A percentile compares a stretch with the other conserved stretches of the same genome.
These are phyloP conservation scores for Heteractis magnifica DNA, from an alignment of 92 coral and sea anemone species.

Conservation along the genomic window DNA sequence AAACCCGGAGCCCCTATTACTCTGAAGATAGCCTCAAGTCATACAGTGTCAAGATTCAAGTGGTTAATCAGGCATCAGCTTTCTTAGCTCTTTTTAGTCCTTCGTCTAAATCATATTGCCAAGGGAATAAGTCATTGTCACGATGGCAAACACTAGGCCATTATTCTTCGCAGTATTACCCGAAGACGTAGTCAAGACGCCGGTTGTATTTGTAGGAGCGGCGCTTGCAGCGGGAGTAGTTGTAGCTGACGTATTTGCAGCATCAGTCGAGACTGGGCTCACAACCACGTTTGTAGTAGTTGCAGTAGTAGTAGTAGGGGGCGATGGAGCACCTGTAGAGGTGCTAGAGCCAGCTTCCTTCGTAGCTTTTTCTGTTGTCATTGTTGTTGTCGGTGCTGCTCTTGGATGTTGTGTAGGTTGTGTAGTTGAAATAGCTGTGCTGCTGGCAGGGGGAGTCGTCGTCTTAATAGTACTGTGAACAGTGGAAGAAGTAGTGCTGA, in stretches of 20 bases:
- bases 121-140: not conserved
- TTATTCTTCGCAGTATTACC: not conserved
- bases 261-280: not conserved
- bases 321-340: not conserved
- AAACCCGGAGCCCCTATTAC: not conserved
- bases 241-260: not conserved
- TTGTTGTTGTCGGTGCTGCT: not conserved
- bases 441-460: not conserved
- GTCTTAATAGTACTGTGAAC: not conserved
- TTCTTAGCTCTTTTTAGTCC: not conserved
- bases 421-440: not conserved
- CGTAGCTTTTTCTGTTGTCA: not conserved
- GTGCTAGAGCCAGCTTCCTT: not conserved
- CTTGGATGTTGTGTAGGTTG: not conserved
- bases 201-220: not conserved
- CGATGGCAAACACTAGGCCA: not conserved
- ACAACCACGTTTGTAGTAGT: not conserved
- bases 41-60: not conserved
- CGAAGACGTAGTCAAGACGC: not conserved
- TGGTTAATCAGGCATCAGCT: not conserved
- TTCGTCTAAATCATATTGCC: not conserved
- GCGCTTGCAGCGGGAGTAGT: not conserved
- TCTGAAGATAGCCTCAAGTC: not conserved
- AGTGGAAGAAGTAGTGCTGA: not conserved
- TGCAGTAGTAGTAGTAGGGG: not conserved